Percentiles rank a stretch among this genome's conserved stretches.
Conservation (phyloP, 2,888 invertebrate species). For the Clostera curtula region DNA sequence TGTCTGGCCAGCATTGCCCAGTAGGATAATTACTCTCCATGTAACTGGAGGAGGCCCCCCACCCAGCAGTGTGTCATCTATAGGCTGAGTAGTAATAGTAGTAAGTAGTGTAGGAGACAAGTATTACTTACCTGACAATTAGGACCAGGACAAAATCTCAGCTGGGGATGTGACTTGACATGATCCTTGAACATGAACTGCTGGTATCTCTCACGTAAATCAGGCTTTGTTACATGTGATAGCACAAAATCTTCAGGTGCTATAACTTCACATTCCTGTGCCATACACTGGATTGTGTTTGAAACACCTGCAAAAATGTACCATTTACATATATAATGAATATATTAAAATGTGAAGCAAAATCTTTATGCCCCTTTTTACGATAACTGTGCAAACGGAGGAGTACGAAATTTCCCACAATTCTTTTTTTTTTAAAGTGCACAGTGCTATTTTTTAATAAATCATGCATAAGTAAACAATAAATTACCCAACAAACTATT, state of each 20-base stretch:
- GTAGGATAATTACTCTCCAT: no score
- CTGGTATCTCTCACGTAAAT: slow-evolving; percentile 93
- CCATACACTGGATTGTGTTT: slow-evolving; percentile 97
- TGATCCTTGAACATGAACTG: slow-evolving; percentile 97
- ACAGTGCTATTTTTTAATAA: no score
- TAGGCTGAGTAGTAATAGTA: no score
- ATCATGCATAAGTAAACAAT: no score
- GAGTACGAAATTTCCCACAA: no score
- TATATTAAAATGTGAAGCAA: background rate
- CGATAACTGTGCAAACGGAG: no score
- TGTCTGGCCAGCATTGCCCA: no score
- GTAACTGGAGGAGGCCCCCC: no score
- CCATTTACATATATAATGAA: background rate
- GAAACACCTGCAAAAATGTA: slow-evolving; percentile 74
- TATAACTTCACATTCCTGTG: slow-evolving; percentile 92
- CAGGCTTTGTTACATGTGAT: slow-evolving; percentile 86
- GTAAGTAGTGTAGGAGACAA: background rate
- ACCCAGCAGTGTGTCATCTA: no score
- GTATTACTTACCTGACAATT: slow-evolving; percentile 85
- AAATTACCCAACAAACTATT: no score
- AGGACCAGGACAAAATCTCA: slow-evolving; percentile 96
- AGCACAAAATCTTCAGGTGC: slow-evolving; percentile 98
- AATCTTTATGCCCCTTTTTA: no score
- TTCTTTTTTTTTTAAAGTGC: no score
- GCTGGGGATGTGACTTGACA: slow-evolving; percentile 92